Evolutionary conservation across 2,797 vertebrate genomes (phyloP).

Genomic region (Chelonia mydas): DNA sequence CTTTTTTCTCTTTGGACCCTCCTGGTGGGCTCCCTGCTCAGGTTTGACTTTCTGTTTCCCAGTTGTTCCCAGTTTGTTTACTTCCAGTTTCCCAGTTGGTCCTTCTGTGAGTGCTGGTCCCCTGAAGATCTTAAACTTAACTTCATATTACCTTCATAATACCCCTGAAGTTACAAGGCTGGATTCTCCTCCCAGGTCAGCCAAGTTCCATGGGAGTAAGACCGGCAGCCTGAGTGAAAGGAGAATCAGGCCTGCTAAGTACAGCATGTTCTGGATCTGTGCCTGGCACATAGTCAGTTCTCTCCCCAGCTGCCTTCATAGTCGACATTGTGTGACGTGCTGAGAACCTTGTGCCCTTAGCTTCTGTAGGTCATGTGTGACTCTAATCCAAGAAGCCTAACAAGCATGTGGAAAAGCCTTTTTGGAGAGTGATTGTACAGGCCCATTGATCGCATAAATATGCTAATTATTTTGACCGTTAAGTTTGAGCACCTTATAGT

Average conservation of each 20-base stretch:
- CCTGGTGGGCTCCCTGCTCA: not conserved
- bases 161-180: not conserved
- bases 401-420: not conserved
- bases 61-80: not conserved
- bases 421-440: conserved; percentile 2
- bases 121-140: not conserved
- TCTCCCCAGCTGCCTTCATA: not conserved
- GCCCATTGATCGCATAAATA: conserved; percentile 25
- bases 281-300: conserved; percentile 13
- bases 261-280: not conserved
- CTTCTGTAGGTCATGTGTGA: conserved; percentile 9
- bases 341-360: conserved; percentile 37
- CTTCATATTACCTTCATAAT: too few relatives aligned
- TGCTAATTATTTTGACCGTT: conserved; percentile 33
- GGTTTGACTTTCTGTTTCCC: not conserved
- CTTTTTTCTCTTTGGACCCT: not conserved
- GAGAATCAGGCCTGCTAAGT: not conserved
- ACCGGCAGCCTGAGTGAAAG: fast-evolving
- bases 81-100: not conserved
- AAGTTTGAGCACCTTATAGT: not conserved
- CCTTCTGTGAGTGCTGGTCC: not conserved
- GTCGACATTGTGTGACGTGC: not conserved
- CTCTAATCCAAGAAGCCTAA: not conserved
- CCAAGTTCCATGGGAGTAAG: not conserved
- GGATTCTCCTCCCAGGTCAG: not conserved